Conservation (phyloP, 2,888 invertebrate species). For the Chrysotoxum bicinctum region DNA sequence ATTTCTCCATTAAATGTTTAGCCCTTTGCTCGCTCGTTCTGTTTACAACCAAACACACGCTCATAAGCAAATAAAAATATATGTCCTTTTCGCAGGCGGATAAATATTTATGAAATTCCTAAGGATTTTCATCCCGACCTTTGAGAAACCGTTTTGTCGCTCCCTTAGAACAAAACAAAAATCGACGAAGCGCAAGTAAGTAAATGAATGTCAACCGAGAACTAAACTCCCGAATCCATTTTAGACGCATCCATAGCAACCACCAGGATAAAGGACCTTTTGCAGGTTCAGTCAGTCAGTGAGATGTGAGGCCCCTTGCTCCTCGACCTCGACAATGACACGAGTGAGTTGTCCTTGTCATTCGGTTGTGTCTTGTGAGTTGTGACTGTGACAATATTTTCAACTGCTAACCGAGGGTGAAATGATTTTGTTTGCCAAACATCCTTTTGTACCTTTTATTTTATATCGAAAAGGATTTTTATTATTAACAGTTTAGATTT, state of each 20-base stretch:
- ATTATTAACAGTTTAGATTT: conserved; percentile 72
- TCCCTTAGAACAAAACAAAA: conserved; percentile 36
- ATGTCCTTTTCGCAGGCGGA: conserved; percentile 69
- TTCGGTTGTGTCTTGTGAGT: neutral
- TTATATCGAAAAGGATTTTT: conserved; percentile 59
- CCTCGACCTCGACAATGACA: too few relatives aligned
- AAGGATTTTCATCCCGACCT: conserved; percentile 39
- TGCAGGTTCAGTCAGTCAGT: neutral
- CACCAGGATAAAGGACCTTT: conserved; percentile 3
- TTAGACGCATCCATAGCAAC: conserved; percentile 16
- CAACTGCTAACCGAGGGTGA: conserved; percentile 57
- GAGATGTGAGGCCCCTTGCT: neutral
- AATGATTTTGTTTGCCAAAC: conserved; percentile 70
- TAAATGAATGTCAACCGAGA: conserved; percentile 36
- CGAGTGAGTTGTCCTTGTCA: too few relatives aligned
- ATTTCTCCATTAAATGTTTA: conserved; percentile 34
- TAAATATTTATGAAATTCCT: conserved; percentile 36
- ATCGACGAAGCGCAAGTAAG: conserved; percentile 49
- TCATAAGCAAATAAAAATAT: conserved; percentile 59
- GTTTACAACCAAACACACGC: conserved; percentile 44
- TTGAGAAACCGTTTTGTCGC: conserved; percentile 9
- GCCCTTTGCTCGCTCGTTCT: conserved; percentile 11
- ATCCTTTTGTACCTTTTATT: conserved; percentile 49
- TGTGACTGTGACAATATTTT: conserved; percentile 59
- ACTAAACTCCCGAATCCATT: neutral